Evolutionary conservation across 2,113 vertebrate species (phyloP).

Genomic region (Eulacestoma nigropectus): DNA sequence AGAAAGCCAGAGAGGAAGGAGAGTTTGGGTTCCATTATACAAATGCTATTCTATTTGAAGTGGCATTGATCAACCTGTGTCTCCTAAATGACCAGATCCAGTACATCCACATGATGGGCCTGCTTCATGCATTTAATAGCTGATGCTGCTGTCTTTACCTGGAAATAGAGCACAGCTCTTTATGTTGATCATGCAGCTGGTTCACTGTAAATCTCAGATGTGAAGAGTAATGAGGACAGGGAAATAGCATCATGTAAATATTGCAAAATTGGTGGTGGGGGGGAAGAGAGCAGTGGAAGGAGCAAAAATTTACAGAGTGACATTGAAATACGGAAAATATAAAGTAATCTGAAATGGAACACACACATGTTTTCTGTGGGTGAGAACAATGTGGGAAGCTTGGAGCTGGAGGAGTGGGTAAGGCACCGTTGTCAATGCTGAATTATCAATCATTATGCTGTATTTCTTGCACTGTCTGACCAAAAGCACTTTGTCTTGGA

Average conservation of each 20-base stretch:
- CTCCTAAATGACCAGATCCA: not conserved
- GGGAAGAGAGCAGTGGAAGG: rapidly evolving
- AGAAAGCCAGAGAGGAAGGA: not conserved
- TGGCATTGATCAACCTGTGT: not conserved
- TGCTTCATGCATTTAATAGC: not conserved
- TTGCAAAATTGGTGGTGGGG: not conserved
- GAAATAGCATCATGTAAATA: not conserved
- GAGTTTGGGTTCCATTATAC: not conserved
- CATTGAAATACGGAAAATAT: not conserved
- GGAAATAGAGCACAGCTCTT: not conserved
- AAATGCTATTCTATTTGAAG: not conserved
- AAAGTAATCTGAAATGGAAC: not conserved
- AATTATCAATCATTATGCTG: not conserved
- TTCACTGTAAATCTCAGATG: not conserved
- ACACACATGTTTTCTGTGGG: not conserved
- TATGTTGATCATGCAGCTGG: not conserved
- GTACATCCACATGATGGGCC: not conserved
- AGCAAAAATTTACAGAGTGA: not conserved
- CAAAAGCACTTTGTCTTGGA: not conserved
- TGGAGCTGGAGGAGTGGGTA: not conserved
- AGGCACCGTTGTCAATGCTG: not conserved
- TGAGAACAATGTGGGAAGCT: not conserved
- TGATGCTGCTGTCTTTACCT: not conserved
- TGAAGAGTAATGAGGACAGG: not conserved
- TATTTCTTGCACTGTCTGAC: not conserved